Conservation (phyloP, 35 echinoderm and acorn worm genomes). For the Heliocidaris tuberculata region DNA sequence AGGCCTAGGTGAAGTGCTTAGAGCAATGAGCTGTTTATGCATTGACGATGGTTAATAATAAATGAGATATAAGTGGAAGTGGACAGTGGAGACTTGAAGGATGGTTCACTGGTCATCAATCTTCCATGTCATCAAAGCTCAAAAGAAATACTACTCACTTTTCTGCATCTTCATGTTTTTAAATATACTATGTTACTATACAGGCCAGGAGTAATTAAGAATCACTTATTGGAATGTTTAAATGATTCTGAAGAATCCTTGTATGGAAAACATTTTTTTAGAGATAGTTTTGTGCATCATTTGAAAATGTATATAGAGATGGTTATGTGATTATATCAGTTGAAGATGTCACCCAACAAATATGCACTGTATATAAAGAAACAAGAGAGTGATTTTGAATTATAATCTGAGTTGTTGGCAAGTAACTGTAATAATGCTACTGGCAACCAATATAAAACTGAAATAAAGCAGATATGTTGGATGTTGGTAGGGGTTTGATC, state of each 20-base stretch:
- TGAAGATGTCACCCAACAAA: too few species aligned
- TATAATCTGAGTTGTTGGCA: not conserved
- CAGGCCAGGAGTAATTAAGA: not conserved
- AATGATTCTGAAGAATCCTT: too few species aligned
- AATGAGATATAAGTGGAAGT: constrained; percentile 27
- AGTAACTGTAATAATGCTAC: not conserved
- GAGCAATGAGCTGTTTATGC: not conserved
- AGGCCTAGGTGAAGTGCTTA: not conserved
- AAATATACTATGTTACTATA: not conserved
- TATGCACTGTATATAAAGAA: not conserved
- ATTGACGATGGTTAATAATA: constrained; percentile 12
- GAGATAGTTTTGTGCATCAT: not conserved
- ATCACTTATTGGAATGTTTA: not conserved
- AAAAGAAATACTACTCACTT: not conserved
- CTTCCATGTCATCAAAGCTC: constrained; percentile 15
- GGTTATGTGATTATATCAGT: too few species aligned
- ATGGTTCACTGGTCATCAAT: constrained; percentile 3
- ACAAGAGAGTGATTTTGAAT: not conserved
- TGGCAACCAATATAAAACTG: not conserved
- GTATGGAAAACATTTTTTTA: not conserved
- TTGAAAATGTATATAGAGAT: too few species aligned
- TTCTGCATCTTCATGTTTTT: not conserved
- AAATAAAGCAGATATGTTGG: not conserved
- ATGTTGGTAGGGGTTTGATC: not conserved
- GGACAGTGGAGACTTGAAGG: not conserved